Conservation (phyloP, 2,797 vertebrate genomes). For the Synaphobranchus kaupii region DNA sequence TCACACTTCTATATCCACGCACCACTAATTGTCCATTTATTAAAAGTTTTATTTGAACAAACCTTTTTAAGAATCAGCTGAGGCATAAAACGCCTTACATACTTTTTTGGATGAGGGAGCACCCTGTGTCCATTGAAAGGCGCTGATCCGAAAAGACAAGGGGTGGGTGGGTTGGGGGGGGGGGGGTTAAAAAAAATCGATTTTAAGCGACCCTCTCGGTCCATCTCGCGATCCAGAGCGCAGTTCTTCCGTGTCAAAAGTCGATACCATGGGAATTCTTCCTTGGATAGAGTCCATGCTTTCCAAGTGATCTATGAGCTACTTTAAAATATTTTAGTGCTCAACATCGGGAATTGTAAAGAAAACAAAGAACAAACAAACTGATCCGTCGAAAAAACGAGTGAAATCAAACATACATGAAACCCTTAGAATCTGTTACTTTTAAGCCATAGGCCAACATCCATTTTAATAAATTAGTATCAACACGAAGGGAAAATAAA, state of each 20-base stretch:
- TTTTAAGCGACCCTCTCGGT: conserved; percentile 81
- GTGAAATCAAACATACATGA: neutral
- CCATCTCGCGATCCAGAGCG: conserved; percentile 79
- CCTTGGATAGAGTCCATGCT: conserved; percentile 16
- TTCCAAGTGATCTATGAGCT: neutral
- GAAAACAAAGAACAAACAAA: neutral
- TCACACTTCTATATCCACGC: neutral
- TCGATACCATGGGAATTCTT: conserved; percentile 76
- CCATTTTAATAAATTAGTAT: neutral
- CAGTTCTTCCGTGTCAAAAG: conserved; percentile 79
- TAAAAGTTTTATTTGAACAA: conserved; percentile 63
- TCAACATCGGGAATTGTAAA: neutral
- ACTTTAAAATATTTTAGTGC: neutral
- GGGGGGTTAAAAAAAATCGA: conserved; percentile 82
- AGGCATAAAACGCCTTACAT: conserved; percentile 81
- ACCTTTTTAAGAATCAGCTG: conserved; percentile 73
- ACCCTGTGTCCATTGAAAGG: conserved; percentile 81
- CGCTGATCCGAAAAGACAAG: conserved; percentile 84
- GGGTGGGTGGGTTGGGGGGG: conserved; percentile 68
- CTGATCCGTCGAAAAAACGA: neutral
- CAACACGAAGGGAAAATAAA: neutral
- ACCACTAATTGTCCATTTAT: neutral
- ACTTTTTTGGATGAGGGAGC: conserved; percentile 83
- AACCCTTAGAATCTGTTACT: neutral
- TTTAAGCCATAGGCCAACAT: neutral